Conservation (phyloP, 2,113 vertebrate genomes). For the Cyanoderma ruficeps region DNA sequence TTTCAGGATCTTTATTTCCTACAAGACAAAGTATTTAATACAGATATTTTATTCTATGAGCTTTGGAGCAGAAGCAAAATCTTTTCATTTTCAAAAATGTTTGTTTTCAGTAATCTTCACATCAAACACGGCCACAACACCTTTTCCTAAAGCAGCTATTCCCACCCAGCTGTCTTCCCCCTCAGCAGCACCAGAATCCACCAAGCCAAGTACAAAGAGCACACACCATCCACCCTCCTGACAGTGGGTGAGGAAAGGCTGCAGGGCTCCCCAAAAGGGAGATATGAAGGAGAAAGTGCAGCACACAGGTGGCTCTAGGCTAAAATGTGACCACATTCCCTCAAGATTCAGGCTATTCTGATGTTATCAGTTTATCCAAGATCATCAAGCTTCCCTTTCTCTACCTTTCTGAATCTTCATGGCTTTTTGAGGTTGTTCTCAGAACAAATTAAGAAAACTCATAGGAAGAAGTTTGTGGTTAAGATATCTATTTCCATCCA, state of each 20-base stretch:
- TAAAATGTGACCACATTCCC: background rate
- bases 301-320: background rate
- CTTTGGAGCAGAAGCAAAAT: background rate
- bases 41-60: background rate
- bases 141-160: background rate
- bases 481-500: background rate
- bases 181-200: background rate
- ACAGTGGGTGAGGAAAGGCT: background rate
- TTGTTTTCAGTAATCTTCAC: background rate
- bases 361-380: background rate
- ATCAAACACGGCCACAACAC: fast-evolving
- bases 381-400: background rate
- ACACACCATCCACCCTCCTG: too few species aligned
- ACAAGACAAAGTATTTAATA: background rate
- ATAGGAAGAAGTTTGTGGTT: background rate
- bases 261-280: background rate
- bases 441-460: background rate
- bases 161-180: background rate
- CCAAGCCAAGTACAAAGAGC: background rate
- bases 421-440: background rate
- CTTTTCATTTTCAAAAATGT: background rate
- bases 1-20: background rate
- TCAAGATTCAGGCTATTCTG: background rate
- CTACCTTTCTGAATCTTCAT: background rate
- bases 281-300: background rate